Conservation (phyloP, 2,113 vertebrate genomes). For the Butorides virescens region DNA sequence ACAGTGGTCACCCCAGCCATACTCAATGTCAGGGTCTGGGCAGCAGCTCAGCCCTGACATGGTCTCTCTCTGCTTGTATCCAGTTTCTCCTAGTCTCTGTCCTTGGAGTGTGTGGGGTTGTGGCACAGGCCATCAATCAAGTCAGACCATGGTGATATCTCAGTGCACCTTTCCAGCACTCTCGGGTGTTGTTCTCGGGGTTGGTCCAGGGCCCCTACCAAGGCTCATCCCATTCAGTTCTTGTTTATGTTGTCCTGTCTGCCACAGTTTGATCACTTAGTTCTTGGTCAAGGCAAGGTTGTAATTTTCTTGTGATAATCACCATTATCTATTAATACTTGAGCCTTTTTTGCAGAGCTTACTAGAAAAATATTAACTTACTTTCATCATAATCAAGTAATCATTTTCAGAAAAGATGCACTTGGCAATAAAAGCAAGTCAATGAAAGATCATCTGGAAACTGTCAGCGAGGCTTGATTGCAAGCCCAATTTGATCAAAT, state of each 20-base stretch:
- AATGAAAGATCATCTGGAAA: not conserved
- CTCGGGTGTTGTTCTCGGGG: not conserved
- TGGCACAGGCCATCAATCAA: not conserved
- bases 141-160: not conserved
- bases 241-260: not conserved
- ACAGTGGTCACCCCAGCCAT: too few relatives aligned
- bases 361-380: not conserved
- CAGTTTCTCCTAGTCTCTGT: accelerated
- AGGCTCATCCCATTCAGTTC: not conserved
- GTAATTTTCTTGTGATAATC: not conserved
- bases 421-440: not conserved
- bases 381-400: not conserved
- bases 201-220: not conserved
- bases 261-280: not conserved
- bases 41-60: not conserved
- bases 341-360: not conserved
- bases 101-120: accelerated
- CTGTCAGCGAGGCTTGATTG: not conserved
- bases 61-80: not conserved
- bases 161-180: not conserved
- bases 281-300: not conserved
- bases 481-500: not conserved
- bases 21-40: not conserved
- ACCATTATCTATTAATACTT: not conserved
- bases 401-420: not conserved